Evolutionary conservation across 2,888 invertebrate species (phyloP), one percentile per base, ranked within the genome.

Genomic region (Protodeltote pygarga): DNA sequence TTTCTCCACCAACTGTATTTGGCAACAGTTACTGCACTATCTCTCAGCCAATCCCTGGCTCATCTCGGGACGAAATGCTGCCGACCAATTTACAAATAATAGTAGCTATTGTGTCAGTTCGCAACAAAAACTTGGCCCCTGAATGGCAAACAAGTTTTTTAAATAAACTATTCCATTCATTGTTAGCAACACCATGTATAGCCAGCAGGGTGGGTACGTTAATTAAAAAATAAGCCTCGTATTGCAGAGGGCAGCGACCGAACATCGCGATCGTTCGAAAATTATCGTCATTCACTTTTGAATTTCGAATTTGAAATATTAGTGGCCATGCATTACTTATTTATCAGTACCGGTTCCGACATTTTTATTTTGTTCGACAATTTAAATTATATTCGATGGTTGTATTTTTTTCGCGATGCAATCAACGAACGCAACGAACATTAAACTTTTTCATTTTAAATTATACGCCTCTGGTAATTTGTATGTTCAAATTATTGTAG

Each of bases 301-400:
- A 38, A 68, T 66, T 59, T 44, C 45, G 51, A 60, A 53, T 71
- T 63, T 70, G 61, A 74, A 59, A 69, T 70, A 62, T 64, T 59
- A 65, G 41, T 72, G 61, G 53, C 62, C 64, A 70, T 47, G 57
- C 65, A 39, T 46, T 71, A 38, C 52, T 40, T 39, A 52, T 68
- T 69, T 58, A 55, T 42, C 21, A 35, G 38, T 54, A 71, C 73
- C 65, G 64, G 70, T 71, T 53, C 53, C 20, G 47, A 29, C n/a
- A 25, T 39, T 52, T 24, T 62, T 53, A 58, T 59, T 55, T 33
- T n/a, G 35, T 13, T 40, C 31, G 46, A 35, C 41, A 55, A 65
- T 62, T 62, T 51, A 57, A 58, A 39, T 38, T 47, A 10, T 25
- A 25, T 41, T 38, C 9, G 28, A 29, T n/a, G 10, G 19, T 34